Evolutionary conservation across 2,797 vertebrate species (phyloP).

Genomic region (Oceanodroma leucorhoa): DNA sequence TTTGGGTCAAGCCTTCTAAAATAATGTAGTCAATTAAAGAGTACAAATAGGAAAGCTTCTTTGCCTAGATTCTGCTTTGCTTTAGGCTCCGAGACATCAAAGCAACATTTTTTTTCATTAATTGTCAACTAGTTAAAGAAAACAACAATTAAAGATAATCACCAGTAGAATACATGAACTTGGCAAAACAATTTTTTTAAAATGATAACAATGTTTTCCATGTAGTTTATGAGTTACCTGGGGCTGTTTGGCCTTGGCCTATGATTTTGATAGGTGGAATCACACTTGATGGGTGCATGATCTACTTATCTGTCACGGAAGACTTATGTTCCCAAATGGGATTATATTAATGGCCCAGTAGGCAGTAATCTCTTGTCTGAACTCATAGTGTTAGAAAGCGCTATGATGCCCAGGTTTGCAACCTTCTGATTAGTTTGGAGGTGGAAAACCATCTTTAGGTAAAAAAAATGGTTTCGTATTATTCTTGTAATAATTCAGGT

Average conservation of each 20-base stretch:
- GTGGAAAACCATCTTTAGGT: not conserved
- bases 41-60: not conserved
- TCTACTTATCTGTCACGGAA: not conserved
- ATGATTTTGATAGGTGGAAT: not conserved
- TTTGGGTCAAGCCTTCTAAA: not conserved
- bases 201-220: not conserved
- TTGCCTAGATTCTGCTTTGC: not conserved
- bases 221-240: not conserved
- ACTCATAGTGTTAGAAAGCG: fast-evolving
- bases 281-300: not conserved
- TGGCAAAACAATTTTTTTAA: not conserved
- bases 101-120: not conserved
- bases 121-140: not conserved
- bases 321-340: not conserved
- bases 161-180: not conserved
- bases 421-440: not conserved
- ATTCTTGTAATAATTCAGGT: not conserved
- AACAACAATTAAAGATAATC: not conserved
- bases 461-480: not conserved
- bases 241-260: not conserved
- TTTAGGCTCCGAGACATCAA: not conserved
- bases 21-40: not conserved
- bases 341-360: not conserved
- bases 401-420: not conserved
- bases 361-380: not conserved